These are phyloP conservation scores for Eledona agricola DNA, from an alignment of 2,888 invertebrate species.

Conservation along the genomic window DNA sequence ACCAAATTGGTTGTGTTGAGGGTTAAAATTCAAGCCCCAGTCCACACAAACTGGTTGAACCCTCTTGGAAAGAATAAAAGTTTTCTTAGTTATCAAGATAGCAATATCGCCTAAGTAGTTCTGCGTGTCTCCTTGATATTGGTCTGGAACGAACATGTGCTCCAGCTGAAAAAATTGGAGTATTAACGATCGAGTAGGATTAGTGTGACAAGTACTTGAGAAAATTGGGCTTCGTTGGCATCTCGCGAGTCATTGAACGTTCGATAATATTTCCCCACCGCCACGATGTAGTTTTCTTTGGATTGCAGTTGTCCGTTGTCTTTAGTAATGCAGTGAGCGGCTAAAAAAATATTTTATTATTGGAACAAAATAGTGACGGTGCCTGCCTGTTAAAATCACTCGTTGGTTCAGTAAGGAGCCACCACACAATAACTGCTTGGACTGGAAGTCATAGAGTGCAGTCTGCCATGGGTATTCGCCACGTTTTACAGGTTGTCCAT, in stretches of 20 bases:
- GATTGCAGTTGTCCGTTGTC: conserved; percentile 24
- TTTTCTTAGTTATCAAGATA: conserved; percentile 50
- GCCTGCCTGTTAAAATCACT: conserved; percentile 53
- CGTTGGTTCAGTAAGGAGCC: conserved; percentile 52
- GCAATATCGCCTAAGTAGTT: conserved; percentile 56
- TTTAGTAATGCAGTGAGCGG: conserved; percentile 55
- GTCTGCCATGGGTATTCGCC: conserved; percentile 57
- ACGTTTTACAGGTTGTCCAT: conserved; percentile 45
- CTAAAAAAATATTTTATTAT: conserved; percentile 41
- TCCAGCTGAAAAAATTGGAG: conserved; percentile 42
- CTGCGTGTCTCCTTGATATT: conserved; percentile 46
- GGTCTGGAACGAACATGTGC: conserved; percentile 40
- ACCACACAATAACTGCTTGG: conserved; percentile 46
- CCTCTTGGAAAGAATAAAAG: conserved; percentile 49
- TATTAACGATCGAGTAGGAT: conserved; percentile 1
- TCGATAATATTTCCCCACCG: conserved; percentile 56
- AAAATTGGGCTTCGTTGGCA: conserved; percentile 47
- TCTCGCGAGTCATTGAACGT: conserved; percentile 48
- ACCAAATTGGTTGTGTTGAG: not conserved
- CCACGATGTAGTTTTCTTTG: conserved; percentile 43
- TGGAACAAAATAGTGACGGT: conserved; percentile 19
- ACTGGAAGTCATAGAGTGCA: conserved; percentile 47
- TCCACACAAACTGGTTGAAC: conserved; percentile 59
- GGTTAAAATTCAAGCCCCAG: conserved; percentile 33
- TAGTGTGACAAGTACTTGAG: conserved; percentile 43